Percentiles rank a stretch among this genome's conserved stretches.
phyloP scores from a whole-genome alignment of 2,113 vertebrate genomes.

The Dunckerocampus dactyliophorus region DNA sequence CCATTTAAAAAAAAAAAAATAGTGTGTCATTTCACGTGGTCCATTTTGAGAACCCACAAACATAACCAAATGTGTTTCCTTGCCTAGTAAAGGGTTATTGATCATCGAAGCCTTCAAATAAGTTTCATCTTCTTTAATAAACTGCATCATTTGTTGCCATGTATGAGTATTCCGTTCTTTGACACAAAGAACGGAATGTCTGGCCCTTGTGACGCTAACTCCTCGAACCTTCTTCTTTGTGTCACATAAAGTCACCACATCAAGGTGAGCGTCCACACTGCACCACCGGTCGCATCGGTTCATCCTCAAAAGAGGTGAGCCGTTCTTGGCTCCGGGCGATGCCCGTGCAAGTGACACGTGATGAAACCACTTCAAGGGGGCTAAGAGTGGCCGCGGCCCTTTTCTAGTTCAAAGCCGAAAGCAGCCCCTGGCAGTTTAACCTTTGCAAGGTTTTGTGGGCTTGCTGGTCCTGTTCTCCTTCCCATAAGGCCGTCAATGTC shows the following conservation, averaged over 20 bases:
- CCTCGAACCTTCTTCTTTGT: constrained; percentile 56
- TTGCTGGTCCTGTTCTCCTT: constrained; percentile 63
- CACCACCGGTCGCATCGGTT: constrained; percentile 61
- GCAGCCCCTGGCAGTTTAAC: constrained; percentile 66
- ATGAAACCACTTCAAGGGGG: constrained; percentile 72
- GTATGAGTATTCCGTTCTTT: constrained; percentile 1
- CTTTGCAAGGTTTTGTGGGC: constrained; percentile 53
- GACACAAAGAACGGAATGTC: constrained; percentile 54
- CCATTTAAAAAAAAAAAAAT: too few relatives aligned
- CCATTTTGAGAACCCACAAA: too few relatives aligned
- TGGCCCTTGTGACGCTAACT: constrained; percentile 31
- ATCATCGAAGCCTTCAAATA: too few relatives aligned
- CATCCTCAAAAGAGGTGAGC: constrained; percentile 60
- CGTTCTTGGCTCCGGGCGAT: constrained; percentile 68
- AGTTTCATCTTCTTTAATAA: too few relatives aligned
- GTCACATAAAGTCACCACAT: constrained; percentile 72
- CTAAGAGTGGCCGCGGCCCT: constrained; percentile 65
- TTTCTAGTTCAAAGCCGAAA: constrained; percentile 71
- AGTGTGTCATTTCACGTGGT: too few relatives aligned
- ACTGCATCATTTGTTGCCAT: too few relatives aligned
- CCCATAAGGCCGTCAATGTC: constrained; percentile 63
- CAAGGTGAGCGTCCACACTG: constrained; percentile 67
- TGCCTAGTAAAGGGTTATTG: too few relatives aligned
- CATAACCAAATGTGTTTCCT: too few relatives aligned
- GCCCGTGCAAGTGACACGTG: constrained; percentile 70